Evolutionary conservation across 2,797 vertebrate species (phyloP), one percentile per base, ranked within the genome.

Genomic region (Eptatretus atami): DNA sequence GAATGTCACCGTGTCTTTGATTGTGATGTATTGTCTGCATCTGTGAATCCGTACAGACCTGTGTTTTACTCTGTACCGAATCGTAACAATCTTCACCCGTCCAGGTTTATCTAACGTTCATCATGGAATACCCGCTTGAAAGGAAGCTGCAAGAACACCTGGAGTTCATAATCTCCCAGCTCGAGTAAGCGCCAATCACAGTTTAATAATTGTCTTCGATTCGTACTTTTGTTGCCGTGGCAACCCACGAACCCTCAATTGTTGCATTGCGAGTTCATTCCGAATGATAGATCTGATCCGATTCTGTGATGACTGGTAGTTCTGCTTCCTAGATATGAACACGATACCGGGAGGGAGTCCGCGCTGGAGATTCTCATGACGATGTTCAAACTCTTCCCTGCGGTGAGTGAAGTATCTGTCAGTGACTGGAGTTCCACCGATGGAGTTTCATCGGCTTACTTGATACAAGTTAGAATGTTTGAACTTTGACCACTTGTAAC

Each of bases 91-190:
- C 31, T 31, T 8, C 31, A 44, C 31, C 31, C 6, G 53, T 54
- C 12, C 71, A 96, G 92, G 84, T 98, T 71, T 96, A 86, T 68
- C 70, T 88, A 66, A 95, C 84, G 70, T 98, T 95, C 54, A 76
- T 98, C 70, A 75, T 96, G 73, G 90, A 96, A 70, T 98, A 96
- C 71, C 92, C 90, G 0, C 78, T 98, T 67, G 88, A 86, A 52
- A 81, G 77, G 65, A 86, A 83, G 72, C 71, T 98, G 70, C 78
- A 70, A 66, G 57, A 65, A 1, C 85, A 88, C 71, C 69, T 96
- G 73, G 81, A 93, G 68, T 98, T 90, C 54, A 73, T 94, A 63
- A 78, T 94, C 1, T 79, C 85, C 9, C 92, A 98, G 67, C 77
- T 98, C 53, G 78, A 70, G 82, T 75, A 66, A 44, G 68, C 31